phyloP scores from a whole-genome alignment of 2,797 vertebrate species.

The Arrhamphus sclerolepis region DNA sequence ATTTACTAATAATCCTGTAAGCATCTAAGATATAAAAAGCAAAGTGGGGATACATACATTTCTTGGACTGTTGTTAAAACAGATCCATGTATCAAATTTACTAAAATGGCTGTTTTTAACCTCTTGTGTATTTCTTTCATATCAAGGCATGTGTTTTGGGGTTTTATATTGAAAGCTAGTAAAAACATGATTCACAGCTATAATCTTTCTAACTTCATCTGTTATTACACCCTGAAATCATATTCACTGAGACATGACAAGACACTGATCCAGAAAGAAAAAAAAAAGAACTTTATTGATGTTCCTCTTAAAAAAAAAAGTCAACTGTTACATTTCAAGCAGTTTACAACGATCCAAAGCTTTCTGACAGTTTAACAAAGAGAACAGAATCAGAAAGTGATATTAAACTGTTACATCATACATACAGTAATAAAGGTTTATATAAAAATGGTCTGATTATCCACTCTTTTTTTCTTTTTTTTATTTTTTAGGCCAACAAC shows the following conservation, averaged over 20 bases:
- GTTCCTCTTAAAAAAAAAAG: slow-evolving; percentile 56
- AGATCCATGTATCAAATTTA: too few species aligned
- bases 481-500: slow-evolving; percentile 56
- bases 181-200: too few species aligned
- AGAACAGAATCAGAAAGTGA: slow-evolving; percentile 34
- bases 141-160: too few species aligned
- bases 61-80: too few species aligned
- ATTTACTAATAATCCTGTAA: too few species aligned
- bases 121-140: too few species aligned
- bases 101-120: too few species aligned
- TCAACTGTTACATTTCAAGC: slow-evolving; percentile 52
- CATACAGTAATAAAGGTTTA: slow-evolving; percentile 34
- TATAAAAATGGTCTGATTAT: slow-evolving; percentile 36
- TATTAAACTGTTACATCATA: slow-evolving; percentile 51
- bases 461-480: slow-evolving; percentile 21
- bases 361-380: slow-evolving; percentile 24
- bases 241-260: slow-evolving; percentile 4
- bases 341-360: slow-evolving; percentile 48
- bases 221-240: too few species aligned
- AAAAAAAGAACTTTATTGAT: slow-evolving; percentile 72
- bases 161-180: too few species aligned
- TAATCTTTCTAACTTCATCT: too few species aligned
- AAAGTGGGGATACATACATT: too few species aligned
- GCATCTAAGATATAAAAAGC: too few species aligned
- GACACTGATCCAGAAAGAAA: slow-evolving; percentile 39